A percentile compares a stretch with the other conserved stretches of the same genome.
Conservation (phyloP, 2,888 invertebrate species). For the Troides aeacus region DNA sequence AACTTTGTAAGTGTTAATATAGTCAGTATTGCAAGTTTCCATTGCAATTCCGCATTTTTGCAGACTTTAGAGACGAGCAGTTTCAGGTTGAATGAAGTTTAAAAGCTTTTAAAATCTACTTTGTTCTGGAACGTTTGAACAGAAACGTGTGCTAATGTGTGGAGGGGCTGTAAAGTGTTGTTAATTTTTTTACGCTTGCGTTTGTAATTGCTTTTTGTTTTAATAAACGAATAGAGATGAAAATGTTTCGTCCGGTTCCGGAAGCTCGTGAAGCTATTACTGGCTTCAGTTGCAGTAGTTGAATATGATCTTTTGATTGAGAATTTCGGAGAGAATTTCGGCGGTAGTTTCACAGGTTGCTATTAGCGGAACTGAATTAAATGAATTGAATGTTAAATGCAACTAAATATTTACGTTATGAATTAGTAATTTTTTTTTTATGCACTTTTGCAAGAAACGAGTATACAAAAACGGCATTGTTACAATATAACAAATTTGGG, state of each 20-base stretch:
- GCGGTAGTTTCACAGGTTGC: neutral
- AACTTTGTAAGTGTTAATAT: neutral
- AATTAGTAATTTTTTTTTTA: no score
- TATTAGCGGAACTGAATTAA: neutral
- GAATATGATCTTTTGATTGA: neutral
- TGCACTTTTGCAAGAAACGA: no score
- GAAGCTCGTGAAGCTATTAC: neutral
- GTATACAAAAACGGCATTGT: slow-evolving; percentile 17
- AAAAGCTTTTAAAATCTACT: neutral
- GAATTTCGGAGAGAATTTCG: neutral
- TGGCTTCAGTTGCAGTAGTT: neutral
- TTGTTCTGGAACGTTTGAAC: neutral
- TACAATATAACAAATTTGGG: slow-evolving; percentile 12
- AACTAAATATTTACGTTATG: neutral
- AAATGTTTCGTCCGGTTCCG: neutral
- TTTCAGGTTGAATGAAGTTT: slow-evolving; percentile 1
- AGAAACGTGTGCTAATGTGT: neutral
- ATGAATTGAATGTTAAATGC: neutral
- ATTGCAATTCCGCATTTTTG: neutral
- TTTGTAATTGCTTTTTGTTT: neutral
- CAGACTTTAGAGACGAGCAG: neutral
- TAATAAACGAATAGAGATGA: neutral
- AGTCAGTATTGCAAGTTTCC: neutral
- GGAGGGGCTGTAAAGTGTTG: neutral
- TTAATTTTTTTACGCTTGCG: neutral